Evolutionary conservation across 2,888 invertebrate species (phyloP).

Genomic region (Scaptomyza caliginosa): DNA sequence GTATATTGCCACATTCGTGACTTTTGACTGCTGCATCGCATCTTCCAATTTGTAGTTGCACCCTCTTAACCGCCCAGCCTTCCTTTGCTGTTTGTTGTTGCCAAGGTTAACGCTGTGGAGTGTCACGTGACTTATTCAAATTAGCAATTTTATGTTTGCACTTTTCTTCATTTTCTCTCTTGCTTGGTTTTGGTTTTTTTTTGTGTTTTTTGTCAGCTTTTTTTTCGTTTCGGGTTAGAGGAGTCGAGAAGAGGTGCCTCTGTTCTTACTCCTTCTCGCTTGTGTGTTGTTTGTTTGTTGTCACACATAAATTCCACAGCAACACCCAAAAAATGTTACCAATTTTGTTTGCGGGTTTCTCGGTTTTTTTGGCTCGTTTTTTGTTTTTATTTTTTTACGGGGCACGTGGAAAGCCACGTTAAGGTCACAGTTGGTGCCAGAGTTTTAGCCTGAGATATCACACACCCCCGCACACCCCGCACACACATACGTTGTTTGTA

Average conservation of each 20-base stretch:
- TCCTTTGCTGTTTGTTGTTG: background rate
- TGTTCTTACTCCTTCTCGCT: background rate
- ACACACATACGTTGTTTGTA: conserved; percentile 1
- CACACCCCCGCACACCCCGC: conserved; percentile 21
- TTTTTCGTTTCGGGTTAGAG: background rate
- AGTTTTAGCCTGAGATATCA: conserved; percentile 31
- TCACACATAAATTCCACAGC: conserved; percentile 42
- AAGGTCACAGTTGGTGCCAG: conserved; percentile 48
- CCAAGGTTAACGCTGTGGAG: conserved; percentile 46
- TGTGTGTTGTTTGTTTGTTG: conserved; percentile 17
- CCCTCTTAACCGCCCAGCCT: background rate
- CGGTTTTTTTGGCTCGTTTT: too few species aligned
- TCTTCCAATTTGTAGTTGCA: conserved; percentile 27
- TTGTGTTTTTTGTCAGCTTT: background rate
- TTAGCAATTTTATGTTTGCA: conserved; percentile 76
- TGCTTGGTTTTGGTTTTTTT: background rate
- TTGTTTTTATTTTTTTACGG: background rate
- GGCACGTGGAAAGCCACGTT: conserved; percentile 15
- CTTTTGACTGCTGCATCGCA: conserved; percentile 20
- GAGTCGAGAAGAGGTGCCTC: too few species aligned
- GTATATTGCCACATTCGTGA: conserved; percentile 14
- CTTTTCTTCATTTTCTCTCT: conserved; percentile 26
- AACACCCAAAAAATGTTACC: conserved; percentile 45
- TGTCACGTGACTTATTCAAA: conserved; percentile 79
- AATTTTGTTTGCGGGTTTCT: conserved; percentile 34